These are phyloP conservation scores for Epirrhoe alternata DNA, from an alignment of 2,888 invertebrate genomes.

Conservation along the genomic window DNA sequence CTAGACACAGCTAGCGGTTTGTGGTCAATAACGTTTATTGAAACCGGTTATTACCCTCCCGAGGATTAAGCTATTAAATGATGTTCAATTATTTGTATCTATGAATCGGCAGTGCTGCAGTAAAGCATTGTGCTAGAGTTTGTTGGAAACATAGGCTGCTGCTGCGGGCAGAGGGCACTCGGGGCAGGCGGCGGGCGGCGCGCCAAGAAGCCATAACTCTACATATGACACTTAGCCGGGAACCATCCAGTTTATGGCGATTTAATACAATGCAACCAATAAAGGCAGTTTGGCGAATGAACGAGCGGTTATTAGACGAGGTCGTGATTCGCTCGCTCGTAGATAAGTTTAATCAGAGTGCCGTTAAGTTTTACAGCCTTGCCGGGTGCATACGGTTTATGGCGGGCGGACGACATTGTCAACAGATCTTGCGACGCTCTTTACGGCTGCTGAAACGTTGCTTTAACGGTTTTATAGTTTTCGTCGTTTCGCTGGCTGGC, in stretches of 20 bases:
- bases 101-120: slow-evolving; percentile 39
- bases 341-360: slow-evolving; percentile 84
- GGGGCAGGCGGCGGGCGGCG: slow-evolving; percentile 44
- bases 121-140: slow-evolving; percentile 52
- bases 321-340: slow-evolving; percentile 70
- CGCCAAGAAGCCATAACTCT: slow-evolving; percentile 63
- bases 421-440: slow-evolving; percentile 84
- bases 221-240: slow-evolving; percentile 51
- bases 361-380: slow-evolving; percentile 81
- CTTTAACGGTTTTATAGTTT: slow-evolving; percentile 85
- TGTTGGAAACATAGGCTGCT: slow-evolving; percentile 58
- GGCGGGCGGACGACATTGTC: slow-evolving; percentile 82
- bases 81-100: slow-evolving; percentile 31
- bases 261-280: slow-evolving; percentile 57
- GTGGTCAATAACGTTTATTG: slow-evolving; percentile 33
- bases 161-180: slow-evolving; percentile 38
- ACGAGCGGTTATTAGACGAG: slow-evolving; percentile 66
- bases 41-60: slow-evolving; percentile 29
- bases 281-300: slow-evolving; percentile 56
- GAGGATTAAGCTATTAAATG: slow-evolving; percentile 33
- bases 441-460: slow-evolving; percentile 84
- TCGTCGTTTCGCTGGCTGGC: slow-evolving; percentile 80
- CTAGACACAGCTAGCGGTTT: slow-evolving; percentile 22
- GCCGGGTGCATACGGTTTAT: slow-evolving; percentile 84
- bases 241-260: slow-evolving; percentile 51